Conservation (phyloP, 2,113 vertebrate genomes). For the Sinocyclocheilus rhinocerous region DNA sequence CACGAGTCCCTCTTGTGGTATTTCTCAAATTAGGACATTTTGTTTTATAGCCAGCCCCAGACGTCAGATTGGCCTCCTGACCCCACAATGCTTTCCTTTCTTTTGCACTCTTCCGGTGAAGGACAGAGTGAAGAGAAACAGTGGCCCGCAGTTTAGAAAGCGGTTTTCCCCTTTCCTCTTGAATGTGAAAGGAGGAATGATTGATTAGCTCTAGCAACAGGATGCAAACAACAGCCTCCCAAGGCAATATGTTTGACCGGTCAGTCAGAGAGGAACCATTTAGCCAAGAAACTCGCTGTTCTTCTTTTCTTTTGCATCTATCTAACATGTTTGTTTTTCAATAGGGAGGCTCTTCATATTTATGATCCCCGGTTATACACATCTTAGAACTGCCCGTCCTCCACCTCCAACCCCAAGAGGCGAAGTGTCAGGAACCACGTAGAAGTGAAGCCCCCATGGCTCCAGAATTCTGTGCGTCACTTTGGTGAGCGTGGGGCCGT, state of each 20-base stretch:
- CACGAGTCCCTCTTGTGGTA: constrained; percentile 55
- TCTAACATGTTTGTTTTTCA: constrained; percentile 45
- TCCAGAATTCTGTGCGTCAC: constrained; percentile 67
- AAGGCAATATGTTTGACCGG: constrained; percentile 55
- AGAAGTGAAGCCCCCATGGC: constrained; percentile 62
- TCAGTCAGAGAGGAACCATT: constrained; percentile 53
- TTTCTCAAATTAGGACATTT: constrained; percentile 73
- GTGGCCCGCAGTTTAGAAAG: constrained; percentile 60
- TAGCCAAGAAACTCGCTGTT: constrained; percentile 53
- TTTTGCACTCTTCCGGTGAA: constrained; percentile 68
- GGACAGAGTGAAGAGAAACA: constrained; percentile 43
- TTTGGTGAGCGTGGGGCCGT: constrained; percentile 74
- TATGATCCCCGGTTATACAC: neutral
- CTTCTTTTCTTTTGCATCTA: neutral
- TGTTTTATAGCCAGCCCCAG: constrained; percentile 67
- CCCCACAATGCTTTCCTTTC: constrained; percentile 67
- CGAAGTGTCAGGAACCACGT: neutral
- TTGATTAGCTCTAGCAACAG: constrained; percentile 66
- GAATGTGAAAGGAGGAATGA: constrained; percentile 63
- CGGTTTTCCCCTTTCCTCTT: constrained; percentile 50
- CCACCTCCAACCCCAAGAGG: neutral
- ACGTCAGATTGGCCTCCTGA: constrained; percentile 51
- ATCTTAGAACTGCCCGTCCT: neutral
- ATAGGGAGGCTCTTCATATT: constrained; percentile 46
- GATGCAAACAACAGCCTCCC: constrained; percentile 37